A percentile compares a stretch with the other conserved stretches of the same genome.
Evolutionary conservation across 2,888 invertebrate genomes (phyloP).

Genomic region (Trissoscelio sp.): DNA sequence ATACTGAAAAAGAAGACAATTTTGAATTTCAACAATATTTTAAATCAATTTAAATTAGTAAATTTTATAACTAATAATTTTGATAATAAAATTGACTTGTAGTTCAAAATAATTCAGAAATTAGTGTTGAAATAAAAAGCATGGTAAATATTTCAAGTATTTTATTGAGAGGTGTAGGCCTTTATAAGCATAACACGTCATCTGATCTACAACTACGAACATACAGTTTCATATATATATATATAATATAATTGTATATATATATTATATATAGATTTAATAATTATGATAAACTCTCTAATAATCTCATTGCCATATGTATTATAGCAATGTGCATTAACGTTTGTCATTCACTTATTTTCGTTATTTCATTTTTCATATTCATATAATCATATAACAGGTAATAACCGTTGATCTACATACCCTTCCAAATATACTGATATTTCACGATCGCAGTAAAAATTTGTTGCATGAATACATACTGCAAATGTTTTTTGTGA

Average conservation of each 20-base stretch:
- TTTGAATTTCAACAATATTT: no score
- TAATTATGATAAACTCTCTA: slow-evolving; percentile 80
- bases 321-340: slow-evolving; percentile 75
- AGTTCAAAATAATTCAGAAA: neutral
- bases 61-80: no score
- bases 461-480: slow-evolving; percentile 49
- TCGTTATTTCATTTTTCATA: no score
- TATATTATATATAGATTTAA: slow-evolving; percentile 72
- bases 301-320: slow-evolving; percentile 75
- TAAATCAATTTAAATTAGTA: no score
- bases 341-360: slow-evolving; percentile 67
- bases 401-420: slow-evolving; percentile 76
- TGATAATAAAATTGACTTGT: no score
- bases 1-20: no score
- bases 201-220: slow-evolving; percentile 79
- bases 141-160: slow-evolving; percentile 75
- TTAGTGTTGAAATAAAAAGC: neutral
- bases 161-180: slow-evolving; percentile 76
- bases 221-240: slow-evolving; percentile 70
- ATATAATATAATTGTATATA: slow-evolving; percentile 70
- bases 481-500: slow-evolving; percentile 37
- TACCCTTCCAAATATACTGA: slow-evolving; percentile 73
- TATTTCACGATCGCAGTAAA: slow-evolving; percentile 68
- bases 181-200: slow-evolving; percentile 80
- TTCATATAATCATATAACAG: slow-evolving; percentile 76